A percentile compares a stretch with the other conserved stretches of the same genome.
Evolutionary conservation across 2,113 vertebrate species (phyloP).

Genomic region (Physeter macrocephalus): DNA sequence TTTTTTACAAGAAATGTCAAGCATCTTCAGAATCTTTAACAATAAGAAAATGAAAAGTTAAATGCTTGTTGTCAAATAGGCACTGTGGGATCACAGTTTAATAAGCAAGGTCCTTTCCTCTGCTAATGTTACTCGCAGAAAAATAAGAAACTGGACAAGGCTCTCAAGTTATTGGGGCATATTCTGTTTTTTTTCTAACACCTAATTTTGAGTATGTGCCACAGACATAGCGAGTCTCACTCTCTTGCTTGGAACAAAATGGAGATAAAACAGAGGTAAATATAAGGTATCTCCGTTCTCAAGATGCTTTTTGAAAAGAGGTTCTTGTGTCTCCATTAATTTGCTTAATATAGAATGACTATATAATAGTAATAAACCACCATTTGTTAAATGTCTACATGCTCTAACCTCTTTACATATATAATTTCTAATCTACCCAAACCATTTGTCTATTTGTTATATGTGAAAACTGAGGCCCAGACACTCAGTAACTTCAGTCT

Average conservation of each 20-base stretch:
- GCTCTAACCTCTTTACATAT: background rate
- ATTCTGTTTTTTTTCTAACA: background rate
- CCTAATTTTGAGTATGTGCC: background rate
- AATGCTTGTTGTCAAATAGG: conserved; percentile 40
- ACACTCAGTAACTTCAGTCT: background rate
- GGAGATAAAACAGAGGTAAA: background rate
- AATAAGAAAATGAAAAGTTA: conserved; percentile 35
- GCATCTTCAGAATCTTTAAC: conserved; percentile 35
- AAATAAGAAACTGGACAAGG: background rate
- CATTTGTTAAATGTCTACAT: background rate
- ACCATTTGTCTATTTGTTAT: background rate
- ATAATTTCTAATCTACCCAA: background rate
- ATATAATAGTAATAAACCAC: background rate
- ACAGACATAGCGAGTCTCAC: background rate
- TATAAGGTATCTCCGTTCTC: background rate
- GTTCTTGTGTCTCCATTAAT: background rate
- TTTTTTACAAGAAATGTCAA: conserved; percentile 44
- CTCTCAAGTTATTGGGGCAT: background rate
- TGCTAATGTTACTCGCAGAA: background rate
- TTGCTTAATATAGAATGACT: background rate
- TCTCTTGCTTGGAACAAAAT: background rate
- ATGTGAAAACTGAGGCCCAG: background rate
- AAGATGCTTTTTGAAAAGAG: background rate
- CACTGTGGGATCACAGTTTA: background rate
- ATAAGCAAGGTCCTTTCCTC: background rate